Conservation (phyloP, 2,888 invertebrate species). For the Metalampra italica region DNA sequence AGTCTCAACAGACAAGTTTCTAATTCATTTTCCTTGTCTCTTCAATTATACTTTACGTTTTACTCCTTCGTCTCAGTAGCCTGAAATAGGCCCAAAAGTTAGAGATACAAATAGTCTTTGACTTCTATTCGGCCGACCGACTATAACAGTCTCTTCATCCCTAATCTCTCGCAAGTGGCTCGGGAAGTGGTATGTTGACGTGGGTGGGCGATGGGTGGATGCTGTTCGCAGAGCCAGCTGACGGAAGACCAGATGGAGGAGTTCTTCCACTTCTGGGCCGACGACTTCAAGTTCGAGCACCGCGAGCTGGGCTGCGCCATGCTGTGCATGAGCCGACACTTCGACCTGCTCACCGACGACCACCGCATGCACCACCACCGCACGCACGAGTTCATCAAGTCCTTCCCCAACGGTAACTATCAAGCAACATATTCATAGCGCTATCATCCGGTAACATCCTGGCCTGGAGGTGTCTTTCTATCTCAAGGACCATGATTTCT, state of each 20-base stretch:
- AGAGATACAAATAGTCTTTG: no score
- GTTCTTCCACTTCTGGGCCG: constrained; percentile 71
- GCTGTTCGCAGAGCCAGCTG: constrained; percentile 43
- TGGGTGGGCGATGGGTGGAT: no score
- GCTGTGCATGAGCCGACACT: constrained; percentile 62
- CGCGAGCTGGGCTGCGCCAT: constrained; percentile 70
- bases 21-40: no score
- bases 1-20: no score
- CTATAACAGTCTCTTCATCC: no score
- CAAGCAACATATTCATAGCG: not conserved
- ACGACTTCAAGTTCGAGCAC: constrained; percentile 65
- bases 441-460: not conserved
- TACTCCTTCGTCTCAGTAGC: no score
- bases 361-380: constrained; percentile 67
- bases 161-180: no score
- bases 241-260: constrained; percentile 67
- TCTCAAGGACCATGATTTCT: no score
- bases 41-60: no score
- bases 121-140: no score
- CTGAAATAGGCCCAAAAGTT: no score
- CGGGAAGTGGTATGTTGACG: not conserved
- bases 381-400: constrained; percentile 57
- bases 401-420: constrained; percentile 60
- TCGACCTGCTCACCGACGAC: constrained; percentile 61
- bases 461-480: no score